These are phyloP conservation scores for Plemyria rubiginata DNA, from an alignment of 2,888 invertebrate species.

Conservation along the genomic window DNA sequence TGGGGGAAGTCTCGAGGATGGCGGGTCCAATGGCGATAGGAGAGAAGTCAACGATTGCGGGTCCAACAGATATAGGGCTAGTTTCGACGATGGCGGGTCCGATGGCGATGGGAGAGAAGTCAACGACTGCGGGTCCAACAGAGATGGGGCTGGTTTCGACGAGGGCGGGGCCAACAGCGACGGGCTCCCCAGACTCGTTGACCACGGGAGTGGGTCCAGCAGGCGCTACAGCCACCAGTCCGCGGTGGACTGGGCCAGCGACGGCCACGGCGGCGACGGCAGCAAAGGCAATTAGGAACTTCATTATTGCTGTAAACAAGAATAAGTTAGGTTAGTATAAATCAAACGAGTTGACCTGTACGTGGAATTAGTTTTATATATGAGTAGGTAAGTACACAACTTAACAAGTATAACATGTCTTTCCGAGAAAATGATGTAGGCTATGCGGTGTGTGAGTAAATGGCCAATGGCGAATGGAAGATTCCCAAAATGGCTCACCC, in stretches of 20 bases:
- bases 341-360: too few relatives aligned
- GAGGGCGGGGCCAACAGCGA: conserved; percentile 12
- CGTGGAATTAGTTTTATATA: too few relatives aligned
- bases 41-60: conserved; percentile 18
- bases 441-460: too few relatives aligned
- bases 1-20: conserved; percentile 34
- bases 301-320: conserved; percentile 42
- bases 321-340: too few relatives aligned
- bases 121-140: conserved; percentile 40
- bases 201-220: conserved; percentile 33
- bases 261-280: conserved; percentile 46
- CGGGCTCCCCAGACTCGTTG: neutral
- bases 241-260: conserved; percentile 37
- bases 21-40: conserved; percentile 41
- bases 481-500: too few relatives aligned
- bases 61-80: conserved; percentile 35
- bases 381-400: too few relatives aligned
- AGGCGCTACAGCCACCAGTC: conserved; percentile 35
- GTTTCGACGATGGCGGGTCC: conserved; percentile 41
- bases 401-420: too few relatives aligned
- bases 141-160: conserved; percentile 21
- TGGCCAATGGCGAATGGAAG: too few relatives aligned
- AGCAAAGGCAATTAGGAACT: conserved; percentile 46
- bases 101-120: conserved; percentile 30
- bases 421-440: too few relatives aligned